These are phyloP conservation scores for Idaea biselata DNA, from an alignment of 2,888 invertebrate genomes.

Conservation along the genomic window DNA sequence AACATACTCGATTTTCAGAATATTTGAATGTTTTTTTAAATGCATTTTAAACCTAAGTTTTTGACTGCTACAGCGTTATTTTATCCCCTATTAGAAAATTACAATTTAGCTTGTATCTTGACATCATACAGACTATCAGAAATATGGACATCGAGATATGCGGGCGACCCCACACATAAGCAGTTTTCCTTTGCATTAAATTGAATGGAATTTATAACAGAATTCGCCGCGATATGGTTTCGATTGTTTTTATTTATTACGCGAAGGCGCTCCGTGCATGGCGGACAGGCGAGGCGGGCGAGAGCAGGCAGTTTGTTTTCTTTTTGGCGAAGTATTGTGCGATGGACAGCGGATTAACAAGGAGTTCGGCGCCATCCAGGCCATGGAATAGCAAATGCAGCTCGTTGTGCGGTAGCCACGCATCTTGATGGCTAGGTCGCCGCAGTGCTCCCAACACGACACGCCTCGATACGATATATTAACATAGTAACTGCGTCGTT, in stretches of 20 bases:
- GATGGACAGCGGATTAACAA: constrained; percentile 73
- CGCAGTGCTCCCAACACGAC: constrained; percentile 45
- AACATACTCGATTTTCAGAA: constrained; percentile 45
- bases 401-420: constrained; percentile 50
- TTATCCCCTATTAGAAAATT: constrained; percentile 9
- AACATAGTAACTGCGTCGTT: constrained; percentile 42
- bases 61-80: background rate
- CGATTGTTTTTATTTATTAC: constrained; percentile 41
- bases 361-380: constrained; percentile 63
- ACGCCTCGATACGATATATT: constrained; percentile 51
- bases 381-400: constrained; percentile 64
- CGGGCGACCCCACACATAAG: constrained; percentile 16
- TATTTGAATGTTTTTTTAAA: constrained; percentile 11
- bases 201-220: constrained; percentile 41
- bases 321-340: constrained; percentile 58
- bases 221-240: constrained; percentile 10
- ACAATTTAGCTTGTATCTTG: background rate
- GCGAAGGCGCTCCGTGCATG: constrained; percentile 16
- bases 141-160: constrained; percentile 15
- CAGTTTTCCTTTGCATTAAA: constrained; percentile 41
- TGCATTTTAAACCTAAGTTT: too few species aligned
- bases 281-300: constrained; percentile 19
- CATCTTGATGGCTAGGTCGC: constrained; percentile 50
- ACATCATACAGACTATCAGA: background rate
- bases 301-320: constrained; percentile 41